Base-by-base conservation (phyloP, 64 coral and sea anemone genomes). In the Catalaphyllia jardinei region DNA sequence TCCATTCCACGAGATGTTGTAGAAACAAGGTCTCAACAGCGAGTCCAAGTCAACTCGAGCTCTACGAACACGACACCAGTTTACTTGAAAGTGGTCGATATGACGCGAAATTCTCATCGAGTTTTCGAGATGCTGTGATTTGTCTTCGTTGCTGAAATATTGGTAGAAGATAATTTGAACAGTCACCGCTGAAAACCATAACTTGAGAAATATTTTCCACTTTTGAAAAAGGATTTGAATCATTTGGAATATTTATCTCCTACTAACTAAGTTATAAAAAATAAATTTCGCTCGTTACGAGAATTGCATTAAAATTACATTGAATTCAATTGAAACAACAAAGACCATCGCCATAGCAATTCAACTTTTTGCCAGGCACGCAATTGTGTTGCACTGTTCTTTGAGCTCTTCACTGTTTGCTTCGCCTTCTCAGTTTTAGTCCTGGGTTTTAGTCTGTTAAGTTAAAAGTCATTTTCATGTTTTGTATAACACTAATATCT, bases 61-160 rank as follows among this genome's bases (percentile, higher is more conserved):
- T 57, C 69, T 71, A 49, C 83, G 92, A 62, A 97, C 63, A 51
- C 92, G 87, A 59, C 95, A 97, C 95, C 95, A 97, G 62, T 93
- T 71, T 31, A 69, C 49, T 49, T 87, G 85, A 29, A 96, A 88
- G 24, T 77, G 60, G 22, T 90, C 82, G 25, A 92, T 79, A 85
- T 71, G 12, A 31, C 49, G 33, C 2, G 35, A 71, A 1, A 85
- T 85, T 27, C 62, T 71, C 22, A 27, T 51, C 14, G 42, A 15
- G 35, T 69, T 22, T 13, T 27, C 81, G 12, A 49, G 33, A 50
- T 67, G 12, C 33, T 73, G 71, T 31, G 71, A 73, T 4, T 16
- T 19, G 4, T 10, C 35, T 13, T 84, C 20, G 60, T 84, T 71
- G 24, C 24, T 71, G 9, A 71, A 31, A 71, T 49, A 67, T 35